Base-by-base conservation (phyloP, 1,140 invertebrate genomes). In the Drosophila lacteicornis region DNA sequence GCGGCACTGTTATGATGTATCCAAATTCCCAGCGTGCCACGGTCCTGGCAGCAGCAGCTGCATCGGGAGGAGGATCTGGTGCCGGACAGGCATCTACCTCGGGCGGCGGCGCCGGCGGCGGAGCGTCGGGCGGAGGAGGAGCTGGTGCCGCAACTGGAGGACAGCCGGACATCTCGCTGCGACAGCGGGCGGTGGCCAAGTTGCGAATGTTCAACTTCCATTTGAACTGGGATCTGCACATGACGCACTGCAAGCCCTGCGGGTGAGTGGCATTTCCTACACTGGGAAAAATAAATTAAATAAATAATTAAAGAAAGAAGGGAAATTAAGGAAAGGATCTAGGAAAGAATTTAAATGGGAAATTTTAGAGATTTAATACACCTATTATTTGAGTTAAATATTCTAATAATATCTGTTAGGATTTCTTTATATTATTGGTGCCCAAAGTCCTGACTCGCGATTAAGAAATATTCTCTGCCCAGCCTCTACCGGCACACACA, bases 171-270 rank as follows among this genome's bases (percentile, higher is more conserved):
- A 85, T 92, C 42, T 92, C 92, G 22, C 66, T 93, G 62, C 79
- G 92, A 43, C 92, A 93, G 66, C 91, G 92, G 22, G 92, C 92
- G 38, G 92, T 93, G 43, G 92, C 92, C 42, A 93, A 93, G 75
- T 59, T 93, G 65, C 85, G 92, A 57, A 92, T 93, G 87, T 93
- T 93, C 65, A 93, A 93, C 80, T 93, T 93, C 66, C 92, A 92
- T 67, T 75, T 93, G 33, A 93, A 93, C 68, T 93, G 92, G 92
- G 91, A 92, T 83, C 81, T 92, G 58, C 92, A 93, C 63, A 93
- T 92, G 92, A 92, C 91, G 78, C 92, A 92, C 70, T 92, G 92
- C 79, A 93, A 92, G 57, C 92, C 92, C 57, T 92, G 92, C 79
- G 92, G 92, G 92, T 92, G 70, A 91, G 92, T 87, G 60, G 51